Base-by-base conservation (phyloP, 35 echinoderm and acorn worm genomes). In the Ptychodera flava region DNA sequence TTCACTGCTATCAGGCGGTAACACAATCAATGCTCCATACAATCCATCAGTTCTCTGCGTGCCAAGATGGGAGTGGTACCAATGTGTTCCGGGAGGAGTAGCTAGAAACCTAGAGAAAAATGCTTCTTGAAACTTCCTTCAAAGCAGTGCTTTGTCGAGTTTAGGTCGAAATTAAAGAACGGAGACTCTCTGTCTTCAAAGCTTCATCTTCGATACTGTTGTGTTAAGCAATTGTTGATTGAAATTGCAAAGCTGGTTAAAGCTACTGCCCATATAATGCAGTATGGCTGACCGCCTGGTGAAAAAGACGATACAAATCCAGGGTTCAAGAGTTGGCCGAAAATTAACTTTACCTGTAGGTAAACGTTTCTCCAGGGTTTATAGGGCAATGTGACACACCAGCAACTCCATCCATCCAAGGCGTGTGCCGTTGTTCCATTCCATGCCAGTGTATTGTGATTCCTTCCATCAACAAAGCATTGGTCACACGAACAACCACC, bases 371-470 rank as follows among this genome's bases (percentile, higher is more conserved):
- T 28, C 31, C 31, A 53, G 37, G 31, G 31, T 28, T 31, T 35
- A 93, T 97, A 27, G 94, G 91, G 36, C 94, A 97, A n/a, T 97
- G 94, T 0, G 94, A 90, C 35, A 97, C 34, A 1, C 31, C 29
- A 16, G 88, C 33, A 0, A 92, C 88, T 1, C 94, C 94, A 32
- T 97, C 94, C 94, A 97, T 97, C 37, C 88, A 90, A 28, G 88
- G 94, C 10, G 88, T 77, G 16, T 38, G 31, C 30, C 75, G 36
- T 82, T 90, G 88, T 85, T 90, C 90, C 29, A 88, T 30, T 36
- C 94, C 94, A 35, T 97, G 94, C 94, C 94, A 97, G 36, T 97
- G 94, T 1, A 97, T 86, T 15, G 33, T 33, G 10, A 81, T 79
- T 1, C 91, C 94, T 83, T 97, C 94, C 53, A 88, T 88, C 31